Percentiles rank a stretch among this genome's conserved stretches.
phyloP scores from a whole-genome alignment of 2,888 invertebrate species.

The Chironomus riparius region DNA sequence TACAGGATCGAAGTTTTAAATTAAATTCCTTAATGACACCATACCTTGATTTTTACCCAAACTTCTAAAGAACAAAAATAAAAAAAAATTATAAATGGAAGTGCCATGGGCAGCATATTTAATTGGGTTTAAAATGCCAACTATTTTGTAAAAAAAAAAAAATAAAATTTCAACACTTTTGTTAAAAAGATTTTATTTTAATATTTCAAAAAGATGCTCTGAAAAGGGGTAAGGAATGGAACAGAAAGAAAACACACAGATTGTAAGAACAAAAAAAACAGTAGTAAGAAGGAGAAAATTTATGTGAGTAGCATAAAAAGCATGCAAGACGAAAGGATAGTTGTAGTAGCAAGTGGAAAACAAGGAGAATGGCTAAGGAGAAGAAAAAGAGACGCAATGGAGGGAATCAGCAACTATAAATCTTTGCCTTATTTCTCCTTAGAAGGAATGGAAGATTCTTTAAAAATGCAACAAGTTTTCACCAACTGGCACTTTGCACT shows the following conservation, averaged over 20 bases:
- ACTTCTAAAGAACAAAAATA: neutral
- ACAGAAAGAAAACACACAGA: neutral
- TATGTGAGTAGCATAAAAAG: neutral
- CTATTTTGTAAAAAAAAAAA: neutral
- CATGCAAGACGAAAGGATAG: neutral
- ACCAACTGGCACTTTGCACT: neutral
- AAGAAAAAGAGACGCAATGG: neutral
- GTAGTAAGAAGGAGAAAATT: neutral
- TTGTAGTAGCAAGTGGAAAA: neutral
- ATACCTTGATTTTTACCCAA: neutral
- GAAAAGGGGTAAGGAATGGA: no score
- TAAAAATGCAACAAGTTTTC: slow-evolving; percentile 1
- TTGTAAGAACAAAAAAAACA: neutral
- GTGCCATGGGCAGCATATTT: neutral
- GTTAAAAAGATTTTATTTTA: neutral
- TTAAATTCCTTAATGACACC: no score
- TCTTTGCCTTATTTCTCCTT: neutral
- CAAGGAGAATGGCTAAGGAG: neutral
- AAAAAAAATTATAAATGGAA: neutral
- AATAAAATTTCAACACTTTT: neutral
- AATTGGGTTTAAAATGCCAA: slow-evolving; percentile 4
- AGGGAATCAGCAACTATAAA: slow-evolving; percentile 8
- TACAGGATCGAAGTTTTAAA: no score
- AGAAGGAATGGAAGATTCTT: neutral
- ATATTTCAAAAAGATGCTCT: no score